Evolutionary conservation across 2,113 vertebrate genomes (phyloP).

Genomic region (Cynoglossus semilaevis): DNA sequence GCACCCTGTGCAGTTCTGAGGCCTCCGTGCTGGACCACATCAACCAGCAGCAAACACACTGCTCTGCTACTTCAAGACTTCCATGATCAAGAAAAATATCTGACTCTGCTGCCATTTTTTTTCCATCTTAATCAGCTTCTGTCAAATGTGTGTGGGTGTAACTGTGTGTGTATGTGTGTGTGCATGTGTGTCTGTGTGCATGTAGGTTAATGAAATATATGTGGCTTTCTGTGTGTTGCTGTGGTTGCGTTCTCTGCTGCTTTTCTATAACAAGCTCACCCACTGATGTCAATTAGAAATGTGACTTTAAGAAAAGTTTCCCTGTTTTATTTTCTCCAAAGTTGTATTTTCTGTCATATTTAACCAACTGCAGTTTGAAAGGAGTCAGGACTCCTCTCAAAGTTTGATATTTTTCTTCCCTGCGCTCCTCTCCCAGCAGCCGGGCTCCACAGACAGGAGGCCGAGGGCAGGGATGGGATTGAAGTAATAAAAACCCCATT

Average conservation of each 20-base stretch:
- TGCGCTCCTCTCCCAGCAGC: slow-evolving; percentile 43
- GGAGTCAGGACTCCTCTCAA: slow-evolving; percentile 24
- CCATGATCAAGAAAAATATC: slow-evolving; percentile 57
- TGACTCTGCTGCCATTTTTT: slow-evolving; percentile 47
- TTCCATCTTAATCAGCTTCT: slow-evolving; percentile 45
- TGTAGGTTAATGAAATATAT: slow-evolving; percentile 24
- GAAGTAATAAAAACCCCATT: slow-evolving; percentile 86
- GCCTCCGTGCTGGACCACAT: slow-evolving; percentile 20
- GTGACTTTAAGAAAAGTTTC: slow-evolving; percentile 44
- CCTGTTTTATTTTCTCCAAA: slow-evolving; percentile 5
- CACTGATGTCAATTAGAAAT: slow-evolving; percentile 64
- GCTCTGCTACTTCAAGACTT: slow-evolving; percentile 34
- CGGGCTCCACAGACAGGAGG: slow-evolving; percentile 35
- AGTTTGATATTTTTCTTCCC: slow-evolving; percentile 34
- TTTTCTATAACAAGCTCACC: slow-evolving; percentile 64
- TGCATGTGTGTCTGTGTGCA: slow-evolving; percentile 20
- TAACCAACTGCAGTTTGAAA: slow-evolving; percentile 56
- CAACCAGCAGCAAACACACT: slow-evolving; percentile 40
- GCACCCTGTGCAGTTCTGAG: slow-evolving; percentile 20
- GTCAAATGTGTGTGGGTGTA: slow-evolving; percentile 1
- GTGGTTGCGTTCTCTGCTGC: slow-evolving; percentile 22
- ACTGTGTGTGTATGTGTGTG: slow-evolving; percentile 1
- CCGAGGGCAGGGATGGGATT: slow-evolving; percentile 67
- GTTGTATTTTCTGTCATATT: slow-evolving; percentile 40
- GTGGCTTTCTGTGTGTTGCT: slow-evolving; percentile 19